Evolutionary conservation across 2,888 invertebrate species (phyloP), one percentile per base, ranked within the genome.

Genomic region (Periphyllus acericola): DNA sequence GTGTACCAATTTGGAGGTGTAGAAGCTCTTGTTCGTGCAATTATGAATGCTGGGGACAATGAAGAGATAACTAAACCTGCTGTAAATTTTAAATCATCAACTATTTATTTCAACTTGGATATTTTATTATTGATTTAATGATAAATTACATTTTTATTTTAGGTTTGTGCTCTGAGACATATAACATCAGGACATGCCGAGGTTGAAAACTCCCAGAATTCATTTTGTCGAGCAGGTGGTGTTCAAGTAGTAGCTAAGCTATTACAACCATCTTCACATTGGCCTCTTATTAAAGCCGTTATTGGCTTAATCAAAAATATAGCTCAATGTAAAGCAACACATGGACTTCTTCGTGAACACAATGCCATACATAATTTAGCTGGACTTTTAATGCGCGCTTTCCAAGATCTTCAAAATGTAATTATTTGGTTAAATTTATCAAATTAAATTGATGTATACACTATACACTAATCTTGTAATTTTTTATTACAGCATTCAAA

Each of bases 51-150:
- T 68, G 97, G 97, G 25, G 98, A 97, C 91, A 95, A 97, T 89
- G 99, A 99, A 92, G 99, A 99, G 92, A 99, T 99, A 91, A 99
- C 99, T 1, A 99, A 99, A 92, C 99, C 99, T 25, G 99, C 99
- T 0, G 97, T 93, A 91, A 91, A 92, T 91, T 71, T 40, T 32
- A 8, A 32, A 68, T 46, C 60, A n/a, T 55, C 1, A 71, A 21
- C 8, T 32, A 52, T 19, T 78, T 29, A 46, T 60, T 3, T 17
- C 1, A 72, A 60, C 21, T 4, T 11, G 11, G 2, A 79, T 78
- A n/a, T 68, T 85, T 66, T 2, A 46, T 55, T 36, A 34, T 34
- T 25, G 8, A 85, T 55, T 52, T 21, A 25, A 74, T 52, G 9
- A 55, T 60, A 25, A 60, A 60, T 25, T 60, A 1, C 9, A 25